Conservation (phyloP, 2,113 vertebrate species). For the Siphamia tubifer region DNA sequence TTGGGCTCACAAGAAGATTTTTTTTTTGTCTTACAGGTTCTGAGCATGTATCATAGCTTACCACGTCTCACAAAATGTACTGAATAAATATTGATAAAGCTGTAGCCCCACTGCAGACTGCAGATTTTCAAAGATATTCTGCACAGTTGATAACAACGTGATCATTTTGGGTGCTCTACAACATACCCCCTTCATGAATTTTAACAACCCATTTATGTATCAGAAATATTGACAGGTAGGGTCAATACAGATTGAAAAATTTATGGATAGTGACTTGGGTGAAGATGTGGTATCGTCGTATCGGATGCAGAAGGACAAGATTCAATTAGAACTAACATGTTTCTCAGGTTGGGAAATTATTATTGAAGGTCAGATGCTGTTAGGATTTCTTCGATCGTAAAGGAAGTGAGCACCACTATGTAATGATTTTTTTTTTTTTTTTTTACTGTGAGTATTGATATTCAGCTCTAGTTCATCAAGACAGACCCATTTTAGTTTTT, state of each 20-base stretch:
- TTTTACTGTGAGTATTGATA: conserved; percentile 10
- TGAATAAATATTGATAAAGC: not conserved
- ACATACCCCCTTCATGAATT: conserved; percentile 47
- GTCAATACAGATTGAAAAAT: conserved; percentile 53
- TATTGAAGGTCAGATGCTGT: conserved; percentile 44
- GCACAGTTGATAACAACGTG: not conserved
- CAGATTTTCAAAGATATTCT: conserved; percentile 1
- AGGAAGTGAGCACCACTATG: not conserved
- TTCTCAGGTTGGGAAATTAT: conserved; percentile 24
- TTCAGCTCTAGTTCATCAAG: conserved; percentile 24
- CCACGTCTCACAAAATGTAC: not conserved
- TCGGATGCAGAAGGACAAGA: conserved; percentile 37
- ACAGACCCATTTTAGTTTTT: conserved; percentile 3
- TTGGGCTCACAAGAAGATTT: not conserved
- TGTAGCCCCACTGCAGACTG: not conserved
- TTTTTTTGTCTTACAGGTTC: too few species aligned
- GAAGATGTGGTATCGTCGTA: not conserved
- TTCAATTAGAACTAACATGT: conserved; percentile 42
- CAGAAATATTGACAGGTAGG: conserved; percentile 50
- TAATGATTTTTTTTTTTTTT: conserved; percentile 41
- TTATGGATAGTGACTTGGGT: conserved; percentile 17
- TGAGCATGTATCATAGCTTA: not conserved
- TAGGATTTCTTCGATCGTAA: conserved; percentile 20
- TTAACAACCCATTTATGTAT: conserved; percentile 31
- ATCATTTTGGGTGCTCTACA: not conserved